Evolutionary conservation across 2,888 invertebrate species (phyloP).

Genomic region (Cryptosula pallasiana): DNA sequence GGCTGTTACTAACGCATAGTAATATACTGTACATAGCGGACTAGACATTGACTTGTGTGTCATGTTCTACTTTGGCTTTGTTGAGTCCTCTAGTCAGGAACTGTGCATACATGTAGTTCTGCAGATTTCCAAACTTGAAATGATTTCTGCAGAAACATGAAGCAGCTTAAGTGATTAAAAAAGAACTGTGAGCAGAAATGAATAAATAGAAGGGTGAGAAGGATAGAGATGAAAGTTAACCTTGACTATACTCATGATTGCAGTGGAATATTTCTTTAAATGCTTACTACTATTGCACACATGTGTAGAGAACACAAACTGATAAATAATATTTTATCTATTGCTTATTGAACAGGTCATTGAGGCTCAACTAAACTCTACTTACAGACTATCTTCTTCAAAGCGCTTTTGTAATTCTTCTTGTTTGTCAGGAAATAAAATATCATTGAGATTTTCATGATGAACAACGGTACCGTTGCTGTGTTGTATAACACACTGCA

Average conservation of each 20-base stretch:
- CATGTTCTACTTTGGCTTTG: neutral
- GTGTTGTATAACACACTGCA: constrained; percentile 32
- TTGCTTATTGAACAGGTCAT: no score
- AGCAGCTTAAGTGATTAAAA: no score
- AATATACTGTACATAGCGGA: neutral
- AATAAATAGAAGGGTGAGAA: no score
- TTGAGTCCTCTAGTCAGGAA: constrained; percentile 5
- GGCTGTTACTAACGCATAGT: neutral
- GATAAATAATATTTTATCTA: no score
- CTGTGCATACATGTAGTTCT: constrained; percentile 8
- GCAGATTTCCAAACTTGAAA: neutral
- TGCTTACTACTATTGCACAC: no score
- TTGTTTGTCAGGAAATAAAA: constrained; percentile 28
- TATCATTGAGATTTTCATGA: constrained; percentile 33
- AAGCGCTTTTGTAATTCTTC: neutral
- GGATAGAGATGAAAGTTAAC: no score
- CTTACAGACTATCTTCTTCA: constrained; percentile 7
- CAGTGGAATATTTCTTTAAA: no score
- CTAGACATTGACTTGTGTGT: neutral
- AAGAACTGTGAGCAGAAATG: no score
- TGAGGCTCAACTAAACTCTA: no score
- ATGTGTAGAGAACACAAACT: no score
- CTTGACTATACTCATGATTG: no score
- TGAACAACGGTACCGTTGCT: constrained; percentile 33
- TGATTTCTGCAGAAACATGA: neutral